Base-by-base conservation (phyloP, 2,113 vertebrate genomes). In the Passerina amoena region DNA sequence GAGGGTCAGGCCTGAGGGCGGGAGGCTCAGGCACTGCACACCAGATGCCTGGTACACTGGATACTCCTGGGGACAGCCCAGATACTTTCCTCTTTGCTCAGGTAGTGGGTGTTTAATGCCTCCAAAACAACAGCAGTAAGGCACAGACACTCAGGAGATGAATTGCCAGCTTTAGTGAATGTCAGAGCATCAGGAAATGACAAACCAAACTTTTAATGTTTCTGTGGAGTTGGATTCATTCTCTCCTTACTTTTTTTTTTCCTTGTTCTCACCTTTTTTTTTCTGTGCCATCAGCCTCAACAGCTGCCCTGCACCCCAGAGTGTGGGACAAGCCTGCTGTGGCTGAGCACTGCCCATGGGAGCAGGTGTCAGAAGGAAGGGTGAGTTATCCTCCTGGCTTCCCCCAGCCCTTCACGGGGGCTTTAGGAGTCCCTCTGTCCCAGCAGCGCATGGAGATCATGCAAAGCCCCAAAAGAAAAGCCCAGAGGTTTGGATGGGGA, bases 121-220 rank as follows among this genome's bases (percentile, higher is more conserved):
- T 82, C 57, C 64, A 71, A 90, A 94, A 87, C 16, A 12, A 82
- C 90, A 95, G 87, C 92, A 89, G 88, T 72, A 71, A 95, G 60
- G 88, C 68, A 93, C 77, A 92, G 77, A 78, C 73, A 31, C 47
- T 45, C 4, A 9, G 53, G 71, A 95, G 80, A 85, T 47, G 30
- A 83, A 95, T 81, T 91, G 85, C 51, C 40, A 69, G 38, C 53
- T 96, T 69, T 65, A 88, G 53, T 3, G 10, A 76, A 31, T 25
- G 19, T 45, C 6, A 0, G 60, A 93, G 48, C 47, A 69, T 65
- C 63, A 88, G 50, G 27, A 70, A 68, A 72, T 2, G 4, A 76
- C 12, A 84, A 82, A 81, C 25, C 9, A 30, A 81, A 64, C 15
- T 85, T 79, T 40, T 31, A 60, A 50, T 57, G 47, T 57, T 86